Evolutionary conservation across 2,888 invertebrate species (phyloP), one percentile per base, ranked within the genome.

Genomic region (Hyposoter didymator): DNA sequence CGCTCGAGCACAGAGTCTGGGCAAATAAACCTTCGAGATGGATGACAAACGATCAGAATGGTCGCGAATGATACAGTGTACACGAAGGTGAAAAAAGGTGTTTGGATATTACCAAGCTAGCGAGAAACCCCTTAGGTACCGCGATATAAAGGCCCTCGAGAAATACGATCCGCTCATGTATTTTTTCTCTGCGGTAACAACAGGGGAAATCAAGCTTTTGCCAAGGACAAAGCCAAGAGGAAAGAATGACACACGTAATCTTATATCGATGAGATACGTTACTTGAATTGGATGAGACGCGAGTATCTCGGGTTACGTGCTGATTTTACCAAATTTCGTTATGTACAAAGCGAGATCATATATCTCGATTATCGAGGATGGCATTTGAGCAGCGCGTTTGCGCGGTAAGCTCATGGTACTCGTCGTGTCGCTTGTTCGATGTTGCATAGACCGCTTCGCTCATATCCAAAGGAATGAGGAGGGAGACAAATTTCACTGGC

Each of bases 251-350:
- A 64, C 78, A 75, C 55, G 55, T 69, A 70, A 75, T 72, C 62
- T 69, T 75, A 79, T 75, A 70, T 75, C 74, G 74, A 70, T 64
- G 59, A 74, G 59, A 39, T 69, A 74, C 62, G 64, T 49, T 47
- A 45, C 78, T 52, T 45, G 47, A 39, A 47, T 67, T 66, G 62
- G 47, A 39, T 55, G 59, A 49, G 78, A 45, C 45, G 43, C n/a
- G 62, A 64, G 75, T 47, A 49, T 49, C 62, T 47, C 62, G n/a
- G 45, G 39, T 47, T 79, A 70, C 83, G 49, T 70, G 62, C 35
- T 43, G 14, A 45, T 69, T 78, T 74, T 83, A 67, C 78, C 39
- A 78, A 78, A 74, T 83, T 64, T 64, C 64, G 75, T 70, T 62
- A 69, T 22, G n/a, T 19, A 19, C 19, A 1, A 45, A 45, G 19